phyloP scores from a whole-genome alignment of 2,888 invertebrate genomes.

The Ecliptopera silaceata region DNA sequence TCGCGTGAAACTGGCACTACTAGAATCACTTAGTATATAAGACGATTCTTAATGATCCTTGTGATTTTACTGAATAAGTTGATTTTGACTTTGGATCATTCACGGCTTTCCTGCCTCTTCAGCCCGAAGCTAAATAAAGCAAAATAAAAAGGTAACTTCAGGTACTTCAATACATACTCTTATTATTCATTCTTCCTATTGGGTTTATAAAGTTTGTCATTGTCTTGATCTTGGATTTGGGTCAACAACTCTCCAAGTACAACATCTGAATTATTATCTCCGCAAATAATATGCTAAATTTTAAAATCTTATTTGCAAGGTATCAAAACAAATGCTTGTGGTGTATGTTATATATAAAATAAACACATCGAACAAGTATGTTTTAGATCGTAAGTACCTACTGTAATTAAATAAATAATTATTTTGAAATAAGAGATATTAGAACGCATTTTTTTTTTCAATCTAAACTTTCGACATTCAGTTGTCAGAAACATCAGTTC shows the following conservation, averaged over 20 bases:
- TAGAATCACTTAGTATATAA: too few species aligned
- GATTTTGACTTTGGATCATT: too few species aligned
- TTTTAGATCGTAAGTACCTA: neutral
- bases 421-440: too few species aligned
- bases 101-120: too few species aligned
- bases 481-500: too few species aligned
- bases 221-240: conserved; percentile 10
- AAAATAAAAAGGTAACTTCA: neutral
- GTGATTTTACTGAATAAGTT: too few species aligned
- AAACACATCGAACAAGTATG: neutral
- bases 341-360: neutral
- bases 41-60: too few species aligned
- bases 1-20: too few species aligned
- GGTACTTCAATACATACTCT: neutral
- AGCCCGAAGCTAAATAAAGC: neutral
- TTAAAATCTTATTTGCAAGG: neutral
- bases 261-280: conserved; percentile 1
- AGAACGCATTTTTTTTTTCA: too few species aligned
- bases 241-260: conserved; percentile 31
- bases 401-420: too few species aligned
- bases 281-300: conserved; percentile 9
- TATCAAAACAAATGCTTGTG: too few species aligned
- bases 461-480: too few species aligned
- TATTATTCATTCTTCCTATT: neutral
- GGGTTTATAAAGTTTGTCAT: neutral